These are phyloP conservation scores for Gymnocheta viridis DNA, from an alignment of 2,888 invertebrate species.

Conservation along the genomic window DNA sequence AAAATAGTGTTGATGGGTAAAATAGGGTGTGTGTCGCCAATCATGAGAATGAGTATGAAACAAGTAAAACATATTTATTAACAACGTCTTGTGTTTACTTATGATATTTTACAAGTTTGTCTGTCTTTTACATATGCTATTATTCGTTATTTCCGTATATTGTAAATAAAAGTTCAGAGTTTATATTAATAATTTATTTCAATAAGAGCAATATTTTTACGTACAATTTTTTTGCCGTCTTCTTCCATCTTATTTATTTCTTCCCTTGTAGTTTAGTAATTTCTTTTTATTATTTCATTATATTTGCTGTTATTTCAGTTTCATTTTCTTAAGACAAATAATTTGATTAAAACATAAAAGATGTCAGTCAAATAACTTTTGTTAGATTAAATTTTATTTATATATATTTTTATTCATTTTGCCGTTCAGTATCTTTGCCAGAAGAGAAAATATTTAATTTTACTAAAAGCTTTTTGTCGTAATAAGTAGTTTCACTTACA, in stretches of 20 bases:
- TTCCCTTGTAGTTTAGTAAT: constrained; percentile 44
- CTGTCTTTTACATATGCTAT: constrained; percentile 4
- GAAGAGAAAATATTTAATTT: constrained; percentile 56
- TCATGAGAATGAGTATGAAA: background rate
- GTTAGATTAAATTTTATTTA: constrained; percentile 52
- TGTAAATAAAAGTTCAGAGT: constrained; percentile 47
- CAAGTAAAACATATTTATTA: background rate
- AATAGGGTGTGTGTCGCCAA: background rate
- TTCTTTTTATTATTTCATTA: constrained; percentile 41
- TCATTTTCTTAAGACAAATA: constrained; percentile 51
- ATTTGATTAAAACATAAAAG: constrained; percentile 70
- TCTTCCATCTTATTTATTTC: constrained; percentile 19
- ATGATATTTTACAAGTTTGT: background rate
- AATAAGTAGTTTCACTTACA: constrained; percentile 42
- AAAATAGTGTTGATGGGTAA: constrained; percentile 1
- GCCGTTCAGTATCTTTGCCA: background rate
- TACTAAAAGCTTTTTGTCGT: constrained; percentile 64
- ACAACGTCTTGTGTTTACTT: background rate
- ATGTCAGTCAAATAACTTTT: constrained; percentile 54
- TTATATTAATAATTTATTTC: constrained; percentile 69
- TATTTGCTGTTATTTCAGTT: constrained; percentile 27
- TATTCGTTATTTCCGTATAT: constrained; percentile 9
- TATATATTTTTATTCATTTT: constrained; percentile 2
- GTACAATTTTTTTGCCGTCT: background rate
- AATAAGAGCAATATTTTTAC: constrained; percentile 59